These are phyloP conservation scores for Chloebia gouldiae DNA, from an alignment of 2,113 vertebrate genomes.

Conservation along the genomic window DNA sequence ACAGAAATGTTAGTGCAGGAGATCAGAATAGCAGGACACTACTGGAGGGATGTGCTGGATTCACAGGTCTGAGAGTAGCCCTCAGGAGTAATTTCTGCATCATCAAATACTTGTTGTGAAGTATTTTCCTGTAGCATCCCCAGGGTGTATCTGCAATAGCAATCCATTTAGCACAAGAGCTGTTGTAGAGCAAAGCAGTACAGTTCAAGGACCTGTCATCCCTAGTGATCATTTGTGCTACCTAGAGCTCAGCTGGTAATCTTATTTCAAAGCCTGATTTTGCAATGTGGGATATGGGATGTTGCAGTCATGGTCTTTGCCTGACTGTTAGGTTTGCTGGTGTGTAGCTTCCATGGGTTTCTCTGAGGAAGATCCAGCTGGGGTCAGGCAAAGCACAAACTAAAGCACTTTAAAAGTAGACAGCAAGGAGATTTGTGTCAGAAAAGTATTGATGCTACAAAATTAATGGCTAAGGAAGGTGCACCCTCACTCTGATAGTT, in stretches of 20 bases:
- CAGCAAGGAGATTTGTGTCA: not conserved
- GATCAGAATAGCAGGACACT: not conserved
- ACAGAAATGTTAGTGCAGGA: not conserved
- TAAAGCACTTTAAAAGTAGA: not conserved
- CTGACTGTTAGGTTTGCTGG: not conserved
- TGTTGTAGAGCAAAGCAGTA: not conserved
- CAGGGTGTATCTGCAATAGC: not conserved
- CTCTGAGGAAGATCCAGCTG: not conserved
- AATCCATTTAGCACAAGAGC: not conserved
- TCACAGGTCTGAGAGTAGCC: not conserved
- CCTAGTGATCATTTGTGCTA: not conserved
- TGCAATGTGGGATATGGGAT: not conserved
- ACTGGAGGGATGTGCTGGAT: not conserved
- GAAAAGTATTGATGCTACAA: not conserved
- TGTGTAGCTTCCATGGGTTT: not conserved
- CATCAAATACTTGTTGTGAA: not conserved
- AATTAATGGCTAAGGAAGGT: not conserved
- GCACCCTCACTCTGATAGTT: not conserved
- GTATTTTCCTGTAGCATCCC: not conserved
- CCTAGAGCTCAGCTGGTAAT: not conserved
- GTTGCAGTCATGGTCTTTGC: not conserved
- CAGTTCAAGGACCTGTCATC: not conserved
- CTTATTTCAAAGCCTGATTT: not conserved
- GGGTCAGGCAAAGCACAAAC: not conserved
- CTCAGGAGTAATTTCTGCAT: not conserved